Base-by-base conservation (phyloP, 2,888 invertebrate genomes). In the Nomada fucata region DNA sequence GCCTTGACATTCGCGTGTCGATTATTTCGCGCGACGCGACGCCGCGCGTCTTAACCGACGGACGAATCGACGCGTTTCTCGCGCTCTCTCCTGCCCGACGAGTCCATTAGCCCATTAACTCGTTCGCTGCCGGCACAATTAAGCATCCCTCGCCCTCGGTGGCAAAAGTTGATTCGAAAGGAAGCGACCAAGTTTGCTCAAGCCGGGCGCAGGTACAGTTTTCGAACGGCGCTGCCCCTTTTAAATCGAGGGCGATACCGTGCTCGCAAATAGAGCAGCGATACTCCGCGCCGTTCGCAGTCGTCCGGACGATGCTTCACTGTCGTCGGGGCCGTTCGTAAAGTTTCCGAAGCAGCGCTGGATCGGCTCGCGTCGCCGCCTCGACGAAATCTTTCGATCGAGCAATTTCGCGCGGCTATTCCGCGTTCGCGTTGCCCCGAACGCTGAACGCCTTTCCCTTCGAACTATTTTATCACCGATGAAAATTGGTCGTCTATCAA, bases 31-130 rank as follows among this genome's bases (percentile, higher is more conserved):
- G 18, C 20, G 23, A 15, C 5, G 15, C 44, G 15, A 13, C 44
- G 44, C 26, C 3, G 20, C 50, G 47, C 64, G 64, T 18, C 13
- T 18, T 29, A 4, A 2, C 1, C 44, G 29, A 20, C 7, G 20
- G 57, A 23, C 29, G 23, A 63, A 71, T 72, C 76, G 71, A 76
- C 65, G 29, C 55, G 53, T 29, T 26, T 44, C 36, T 23, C 59
- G 55, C 50, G 23, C 60, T 20, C 50, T 61, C 20, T 36, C 50
- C 18, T 61, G 9, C 18, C 42, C 67, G 44, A 23, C 18, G n/a
- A 23, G 59, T 59, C 44, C n/a, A 44, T 11, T 26, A 23, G 20
- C 61, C 57, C 76, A 42, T 76, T 76, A 64, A 72, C 71, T 72
- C 76, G 63, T 72, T 72, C 76, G 36, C 36, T 36, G 36, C 36